phyloP scores from a whole-genome alignment of 2,797 vertebrate genomes.

The Sebastes iracundus region DNA sequence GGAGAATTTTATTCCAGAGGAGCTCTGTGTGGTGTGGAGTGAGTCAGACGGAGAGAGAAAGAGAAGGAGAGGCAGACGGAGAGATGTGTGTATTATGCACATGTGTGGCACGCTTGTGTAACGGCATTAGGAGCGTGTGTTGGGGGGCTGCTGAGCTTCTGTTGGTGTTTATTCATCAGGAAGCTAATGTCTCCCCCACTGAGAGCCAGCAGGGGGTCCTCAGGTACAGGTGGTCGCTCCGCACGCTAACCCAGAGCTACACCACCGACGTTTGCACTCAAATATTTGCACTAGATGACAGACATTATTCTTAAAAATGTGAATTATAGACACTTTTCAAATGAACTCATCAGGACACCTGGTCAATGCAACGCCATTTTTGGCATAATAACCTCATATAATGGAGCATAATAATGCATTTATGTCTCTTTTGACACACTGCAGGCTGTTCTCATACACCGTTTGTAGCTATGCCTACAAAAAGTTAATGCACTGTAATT shows the following conservation, averaged over 20 bases:
- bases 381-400: neutral
- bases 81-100: neutral
- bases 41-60: constrained; percentile 32
- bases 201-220: constrained; percentile 36
- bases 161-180: constrained; percentile 63
- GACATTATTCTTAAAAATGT: neutral
- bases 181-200: constrained; percentile 43
- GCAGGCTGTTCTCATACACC: no score
- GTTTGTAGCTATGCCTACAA: no score
- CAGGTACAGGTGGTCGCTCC: constrained; percentile 16
- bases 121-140: constrained; percentile 2
- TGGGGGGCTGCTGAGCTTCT: constrained; percentile 28
- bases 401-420: neutral
- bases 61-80: neutral
- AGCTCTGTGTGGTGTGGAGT: constrained; percentile 48
- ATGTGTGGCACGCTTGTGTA: constrained; percentile 19
- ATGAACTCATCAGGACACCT: neutral
- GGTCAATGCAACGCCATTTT: neutral
- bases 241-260: constrained; percentile 5
- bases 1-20: constrained; percentile 66
- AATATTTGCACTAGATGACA: neutral
- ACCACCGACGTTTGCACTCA: neutral
- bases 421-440: neutral
- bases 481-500: no score
- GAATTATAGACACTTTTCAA: neutral